Percentiles rank a stretch among this genome's conserved stretches.
These are phyloP conservation scores for Sandelia bainsii DNA, from an alignment of 2,797 vertebrate species.

Conservation along the genomic window DNA sequence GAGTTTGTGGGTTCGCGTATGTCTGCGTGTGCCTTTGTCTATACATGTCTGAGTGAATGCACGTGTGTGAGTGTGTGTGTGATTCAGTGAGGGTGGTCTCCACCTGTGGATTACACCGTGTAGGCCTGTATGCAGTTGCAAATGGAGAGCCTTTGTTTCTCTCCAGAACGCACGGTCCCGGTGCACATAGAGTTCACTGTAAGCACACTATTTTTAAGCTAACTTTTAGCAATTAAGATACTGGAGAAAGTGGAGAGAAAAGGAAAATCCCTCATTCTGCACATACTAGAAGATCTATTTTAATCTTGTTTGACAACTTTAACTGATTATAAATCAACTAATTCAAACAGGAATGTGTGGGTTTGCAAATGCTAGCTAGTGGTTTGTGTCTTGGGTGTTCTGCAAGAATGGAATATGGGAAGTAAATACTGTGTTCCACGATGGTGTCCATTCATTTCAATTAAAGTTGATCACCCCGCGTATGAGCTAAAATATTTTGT, in stretches of 20 bases:
- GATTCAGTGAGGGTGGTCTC: slow-evolving; percentile 70
- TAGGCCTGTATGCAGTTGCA: slow-evolving; percentile 33
- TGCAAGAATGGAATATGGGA: slow-evolving; percentile 25
- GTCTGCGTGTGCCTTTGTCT: slow-evolving; percentile 3
- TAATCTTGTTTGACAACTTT: slow-evolving; percentile 60
- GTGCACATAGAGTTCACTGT: neutral
- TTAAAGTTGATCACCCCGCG: slow-evolving; percentile 27
- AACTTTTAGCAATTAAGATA: slow-evolving; percentile 10
- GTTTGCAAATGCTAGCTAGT: slow-evolving; percentile 25
- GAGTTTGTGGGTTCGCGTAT: slow-evolving; percentile 18
- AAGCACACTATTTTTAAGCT: slow-evolving; percentile 9
- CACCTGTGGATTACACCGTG: slow-evolving; percentile 57
- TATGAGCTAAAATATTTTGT: slow-evolving; percentile 9
- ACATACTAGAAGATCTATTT: slow-evolving; percentile 26
- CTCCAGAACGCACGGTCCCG: slow-evolving; percentile 17
- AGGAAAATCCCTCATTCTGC: slow-evolving; percentile 30
- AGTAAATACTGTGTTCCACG: slow-evolving; percentile 17
- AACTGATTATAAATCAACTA: slow-evolving; percentile 60
- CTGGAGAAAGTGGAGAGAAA: slow-evolving; percentile 21
- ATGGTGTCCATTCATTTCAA: slow-evolving; percentile 42
- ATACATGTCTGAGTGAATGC: slow-evolving; percentile 8
- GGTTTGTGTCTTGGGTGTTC: slow-evolving; percentile 45
- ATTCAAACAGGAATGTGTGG: slow-evolving; percentile 55
- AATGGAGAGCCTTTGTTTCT: slow-evolving; percentile 11
- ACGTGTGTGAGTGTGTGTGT: neutral